These are phyloP conservation scores for Sarcophilus harrisii DNA, from an alignment of 2,797 vertebrate species.

Conservation along the genomic window DNA sequence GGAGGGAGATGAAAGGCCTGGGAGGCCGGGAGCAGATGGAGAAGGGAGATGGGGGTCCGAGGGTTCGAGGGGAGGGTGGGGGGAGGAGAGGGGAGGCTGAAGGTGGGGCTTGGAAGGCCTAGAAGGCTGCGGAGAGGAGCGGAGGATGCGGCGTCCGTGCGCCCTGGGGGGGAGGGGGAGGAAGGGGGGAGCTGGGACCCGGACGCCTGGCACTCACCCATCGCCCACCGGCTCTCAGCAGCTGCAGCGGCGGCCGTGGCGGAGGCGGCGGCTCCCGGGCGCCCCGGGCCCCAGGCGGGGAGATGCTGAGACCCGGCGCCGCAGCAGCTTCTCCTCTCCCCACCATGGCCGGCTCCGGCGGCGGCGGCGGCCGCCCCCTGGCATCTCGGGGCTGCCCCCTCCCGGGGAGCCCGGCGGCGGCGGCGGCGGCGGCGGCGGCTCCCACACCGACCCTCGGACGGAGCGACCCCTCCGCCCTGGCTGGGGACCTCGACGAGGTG, in stretches of 20 bases:
- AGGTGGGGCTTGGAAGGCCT: not conserved
- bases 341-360: slow-evolving; percentile 80
- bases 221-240: slow-evolving; percentile 81
- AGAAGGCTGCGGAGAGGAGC: not conserved
- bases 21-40: slow-evolving; percentile 22
- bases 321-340: slow-evolving; percentile 77
- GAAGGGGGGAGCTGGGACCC: slow-evolving; percentile 11
- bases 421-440: slow-evolving; percentile 63
- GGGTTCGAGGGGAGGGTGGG: not conserved
- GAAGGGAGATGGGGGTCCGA: slow-evolving; percentile 33
- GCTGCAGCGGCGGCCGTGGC: slow-evolving; percentile 76
- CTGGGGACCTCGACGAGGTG: not conserved
- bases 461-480: not conserved
- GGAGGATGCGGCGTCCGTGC: not conserved
- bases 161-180: not conserved
- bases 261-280: slow-evolving; percentile 82
- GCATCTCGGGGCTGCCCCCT: slow-evolving; percentile 78
- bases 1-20: not conserved
- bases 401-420: slow-evolving; percentile 72
- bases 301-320: slow-evolving; percentile 81
- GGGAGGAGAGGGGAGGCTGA: too few relatives aligned
- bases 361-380: slow-evolving; percentile 80
- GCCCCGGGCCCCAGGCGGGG: slow-evolving; percentile 83
- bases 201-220: slow-evolving; percentile 78
- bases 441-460: slow-evolving; percentile 62